phyloP scores from a whole-genome alignment of 2,113 vertebrate genomes.

The Peromyscus californicus region DNA sequence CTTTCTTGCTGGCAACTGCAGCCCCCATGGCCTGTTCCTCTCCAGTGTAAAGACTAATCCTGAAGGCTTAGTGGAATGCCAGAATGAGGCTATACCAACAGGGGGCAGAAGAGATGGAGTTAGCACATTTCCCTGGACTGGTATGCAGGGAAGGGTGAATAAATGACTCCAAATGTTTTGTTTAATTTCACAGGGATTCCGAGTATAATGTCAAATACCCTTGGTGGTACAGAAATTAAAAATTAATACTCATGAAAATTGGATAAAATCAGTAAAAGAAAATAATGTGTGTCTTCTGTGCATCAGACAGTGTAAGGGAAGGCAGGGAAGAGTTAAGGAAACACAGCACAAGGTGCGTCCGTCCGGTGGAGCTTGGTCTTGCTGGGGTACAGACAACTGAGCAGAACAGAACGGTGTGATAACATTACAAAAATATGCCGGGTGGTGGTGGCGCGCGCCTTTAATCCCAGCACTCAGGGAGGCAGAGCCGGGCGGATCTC shows the following conservation, averaged over 20 bases:
- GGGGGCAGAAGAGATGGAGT: background rate
- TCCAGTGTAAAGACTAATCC: background rate
- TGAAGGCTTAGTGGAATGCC: background rate
- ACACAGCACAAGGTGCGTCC: background rate
- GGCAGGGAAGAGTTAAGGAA: background rate
- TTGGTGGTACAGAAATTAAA: background rate
- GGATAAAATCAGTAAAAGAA: background rate
- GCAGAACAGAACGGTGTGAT: background rate
- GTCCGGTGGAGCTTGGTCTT: background rate
- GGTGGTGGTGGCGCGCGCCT: no score
- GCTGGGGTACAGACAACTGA: background rate
- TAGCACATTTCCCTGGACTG: background rate
- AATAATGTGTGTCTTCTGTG: background rate
- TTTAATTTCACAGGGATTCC: conserved; percentile 13
- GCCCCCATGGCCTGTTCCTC: background rate
- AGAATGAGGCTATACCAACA: background rate
- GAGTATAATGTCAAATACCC: background rate
- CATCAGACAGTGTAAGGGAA: background rate
- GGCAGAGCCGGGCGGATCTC: no score
- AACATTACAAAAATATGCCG: background rate
- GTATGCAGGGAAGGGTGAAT: background rate
- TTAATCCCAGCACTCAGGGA: no score
- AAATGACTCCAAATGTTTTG: background rate
- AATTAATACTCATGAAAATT: background rate
- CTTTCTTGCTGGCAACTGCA: background rate